A percentile compares a stretch with the other conserved stretches of the same genome.
These are phyloP conservation scores for Campylorhamphus procurvoides DNA, from an alignment of 2,113 vertebrate genomes.

Conservation along the genomic window DNA sequence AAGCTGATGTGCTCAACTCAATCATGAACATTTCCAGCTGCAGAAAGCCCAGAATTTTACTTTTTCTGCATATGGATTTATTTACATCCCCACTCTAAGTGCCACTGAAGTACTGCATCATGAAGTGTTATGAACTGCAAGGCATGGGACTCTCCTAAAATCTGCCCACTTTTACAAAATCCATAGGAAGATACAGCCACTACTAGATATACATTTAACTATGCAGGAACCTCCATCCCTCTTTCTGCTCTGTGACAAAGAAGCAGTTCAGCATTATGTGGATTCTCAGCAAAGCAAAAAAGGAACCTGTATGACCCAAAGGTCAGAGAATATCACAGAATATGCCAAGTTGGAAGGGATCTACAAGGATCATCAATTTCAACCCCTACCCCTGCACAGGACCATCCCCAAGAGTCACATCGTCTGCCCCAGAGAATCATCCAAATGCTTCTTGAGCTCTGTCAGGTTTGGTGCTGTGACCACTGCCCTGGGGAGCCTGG, in stretches of 20 bases:
- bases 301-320: not conserved
- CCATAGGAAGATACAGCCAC: not conserved
- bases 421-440: too few species aligned
- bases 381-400: too few species aligned
- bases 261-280: not conserved
- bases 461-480: too few species aligned
- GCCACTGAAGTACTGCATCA: not conserved
- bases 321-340: too few species aligned
- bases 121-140: not conserved
- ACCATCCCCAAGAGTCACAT: too few species aligned
- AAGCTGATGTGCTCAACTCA: not conserved
- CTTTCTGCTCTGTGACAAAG: not conserved
- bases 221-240: not conserved
- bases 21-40: not conserved
- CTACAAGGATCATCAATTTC: too few species aligned
- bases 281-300: not conserved
- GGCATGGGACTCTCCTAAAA: not conserved
- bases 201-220: not conserved
- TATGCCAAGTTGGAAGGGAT: too few species aligned
- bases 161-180: not conserved
- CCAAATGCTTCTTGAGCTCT: too few species aligned
- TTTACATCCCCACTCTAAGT: not conserved
- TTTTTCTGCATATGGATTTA: not conserved
- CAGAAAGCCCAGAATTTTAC: not conserved
- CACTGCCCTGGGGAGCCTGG: too few species aligned